Conservation (phyloP, 2,888 invertebrate genomes). For the Amitus sp. region DNA sequence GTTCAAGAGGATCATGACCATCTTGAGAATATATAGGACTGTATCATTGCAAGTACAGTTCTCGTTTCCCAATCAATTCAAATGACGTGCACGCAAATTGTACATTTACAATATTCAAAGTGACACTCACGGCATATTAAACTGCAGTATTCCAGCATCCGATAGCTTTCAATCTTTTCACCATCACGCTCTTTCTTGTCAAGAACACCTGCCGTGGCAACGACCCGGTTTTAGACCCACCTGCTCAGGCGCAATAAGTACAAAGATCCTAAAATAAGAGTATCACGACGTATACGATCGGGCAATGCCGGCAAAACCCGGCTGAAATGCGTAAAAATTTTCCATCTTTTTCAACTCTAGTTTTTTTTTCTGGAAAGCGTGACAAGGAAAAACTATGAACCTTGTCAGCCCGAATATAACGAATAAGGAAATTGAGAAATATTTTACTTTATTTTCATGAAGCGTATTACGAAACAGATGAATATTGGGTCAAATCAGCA, state of each 20-base stretch:
- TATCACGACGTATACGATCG: background rate
- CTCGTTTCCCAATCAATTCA: too few relatives aligned
- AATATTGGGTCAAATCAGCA: too few relatives aligned
- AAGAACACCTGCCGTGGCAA: slow-evolving; percentile 50
- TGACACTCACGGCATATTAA: slow-evolving; percentile 3
- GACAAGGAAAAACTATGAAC: too few relatives aligned
- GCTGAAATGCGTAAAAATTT: background rate
- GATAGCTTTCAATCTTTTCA: slow-evolving; percentile 34
- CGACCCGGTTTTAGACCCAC: slow-evolving; percentile 49
- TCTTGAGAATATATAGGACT: too few relatives aligned
- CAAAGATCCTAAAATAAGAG: slow-evolving; percentile 44
- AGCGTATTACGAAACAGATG: too few relatives aligned
- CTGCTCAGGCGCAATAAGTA: slow-evolving; percentile 47
- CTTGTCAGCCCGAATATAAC: too few relatives aligned
- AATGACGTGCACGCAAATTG: too few relatives aligned
- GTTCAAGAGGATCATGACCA: too few relatives aligned
- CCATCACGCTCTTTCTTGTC: slow-evolving; percentile 38
- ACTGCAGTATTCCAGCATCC: slow-evolving; percentile 29
- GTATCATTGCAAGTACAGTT: too few relatives aligned
- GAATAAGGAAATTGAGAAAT: too few relatives aligned
- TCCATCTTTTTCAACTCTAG: background rate
- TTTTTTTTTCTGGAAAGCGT: too few relatives aligned
- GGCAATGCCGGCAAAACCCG: background rate
- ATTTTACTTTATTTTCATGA: too few relatives aligned
- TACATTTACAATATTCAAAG: slow-evolving; percentile 6